A percentile compares a stretch with the other conserved stretches of the same genome.
Evolutionary conservation across 2,797 vertebrate genomes (phyloP).

Genomic region (Spinibarbus caldwelli): DNA sequence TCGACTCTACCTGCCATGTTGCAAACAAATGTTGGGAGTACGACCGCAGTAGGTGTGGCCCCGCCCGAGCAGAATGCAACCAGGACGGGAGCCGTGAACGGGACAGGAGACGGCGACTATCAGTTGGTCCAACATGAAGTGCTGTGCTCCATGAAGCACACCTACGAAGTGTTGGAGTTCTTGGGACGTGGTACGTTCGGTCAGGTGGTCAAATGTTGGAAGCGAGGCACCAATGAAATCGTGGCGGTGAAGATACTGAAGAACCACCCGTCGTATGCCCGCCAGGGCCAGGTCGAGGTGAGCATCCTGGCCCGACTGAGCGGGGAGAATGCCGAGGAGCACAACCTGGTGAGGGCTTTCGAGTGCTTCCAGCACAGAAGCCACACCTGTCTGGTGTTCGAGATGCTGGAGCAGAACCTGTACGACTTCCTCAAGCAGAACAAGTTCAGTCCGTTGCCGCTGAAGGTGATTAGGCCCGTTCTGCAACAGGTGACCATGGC

Average conservation of each 20-base stretch:
- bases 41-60: conserved; percentile 72
- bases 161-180: conserved; percentile 95
- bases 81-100: conserved; percentile 61
- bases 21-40: conserved; percentile 86
- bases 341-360: conserved; percentile 93
- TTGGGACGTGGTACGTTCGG: conserved; percentile 95
- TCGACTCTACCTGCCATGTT: conserved; percentile 91
- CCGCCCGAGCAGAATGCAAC: conserved; percentile 79
- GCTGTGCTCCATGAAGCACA: conserved; percentile 92
- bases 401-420: conserved; percentile 98
- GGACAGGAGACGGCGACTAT: conserved; percentile 90
- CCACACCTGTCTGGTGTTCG: conserved; percentile 96
- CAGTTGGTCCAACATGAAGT: conserved; percentile 96
- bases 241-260: conserved; percentile 97
- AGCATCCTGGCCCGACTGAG: conserved; percentile 92
- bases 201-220: conserved; percentile 98
- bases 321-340: conserved; percentile 92
- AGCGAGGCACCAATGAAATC: conserved; percentile 92
- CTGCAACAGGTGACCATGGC: conserved; percentile 96
- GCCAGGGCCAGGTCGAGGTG: conserved; percentile 94
- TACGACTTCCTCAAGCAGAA: conserved; percentile 99
- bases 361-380: conserved; percentile 97
- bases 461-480: conserved; percentile 94
- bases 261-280: conserved; percentile 96
- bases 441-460: conserved; percentile 96